phyloP scores from a whole-genome alignment of 2,113 vertebrate species.

The Solenodon paradoxus region DNA sequence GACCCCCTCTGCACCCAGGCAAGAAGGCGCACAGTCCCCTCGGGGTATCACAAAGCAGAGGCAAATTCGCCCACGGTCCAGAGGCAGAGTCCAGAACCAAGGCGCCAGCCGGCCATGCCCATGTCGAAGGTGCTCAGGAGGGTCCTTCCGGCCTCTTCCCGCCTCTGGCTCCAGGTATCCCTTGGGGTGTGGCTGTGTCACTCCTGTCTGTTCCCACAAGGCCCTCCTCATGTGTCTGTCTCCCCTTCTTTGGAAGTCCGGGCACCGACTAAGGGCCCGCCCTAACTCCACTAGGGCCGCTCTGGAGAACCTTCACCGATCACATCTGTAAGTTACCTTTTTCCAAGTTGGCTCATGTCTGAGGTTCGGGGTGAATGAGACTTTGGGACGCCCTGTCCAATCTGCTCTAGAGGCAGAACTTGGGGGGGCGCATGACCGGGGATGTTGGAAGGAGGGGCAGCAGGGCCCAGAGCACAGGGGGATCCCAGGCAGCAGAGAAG shows the following conservation, averaged over 20 bases:
- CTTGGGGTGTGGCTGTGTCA: accelerated
- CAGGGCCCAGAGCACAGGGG: not conserved
- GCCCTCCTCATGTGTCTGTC: not conserved
- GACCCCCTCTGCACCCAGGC: too few species aligned
- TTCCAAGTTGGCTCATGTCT: not conserved
- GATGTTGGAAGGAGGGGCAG: not conserved
- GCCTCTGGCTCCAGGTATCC: not conserved
- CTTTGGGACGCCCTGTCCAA: too few species aligned
- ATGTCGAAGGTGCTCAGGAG: not conserved
- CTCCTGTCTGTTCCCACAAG: accelerated
- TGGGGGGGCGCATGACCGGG: too few species aligned
- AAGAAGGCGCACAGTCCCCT: too few species aligned
- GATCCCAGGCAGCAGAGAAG: too few species aligned
- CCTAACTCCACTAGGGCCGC: not conserved
- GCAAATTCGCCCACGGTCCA: accelerated
- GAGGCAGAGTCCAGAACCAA: not conserved
- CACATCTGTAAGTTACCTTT: not conserved
- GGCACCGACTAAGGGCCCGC: accelerated
- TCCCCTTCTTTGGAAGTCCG: not conserved
- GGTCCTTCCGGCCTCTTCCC: not conserved
- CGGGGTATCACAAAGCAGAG: too few species aligned
- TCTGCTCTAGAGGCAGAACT: too few species aligned
- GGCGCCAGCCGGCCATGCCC: not conserved
- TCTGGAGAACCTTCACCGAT: not conserved
- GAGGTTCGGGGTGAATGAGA: not conserved